Base-by-base conservation (phyloP, 2,888 invertebrate species). In the Nephrotoma appendiculata region DNA sequence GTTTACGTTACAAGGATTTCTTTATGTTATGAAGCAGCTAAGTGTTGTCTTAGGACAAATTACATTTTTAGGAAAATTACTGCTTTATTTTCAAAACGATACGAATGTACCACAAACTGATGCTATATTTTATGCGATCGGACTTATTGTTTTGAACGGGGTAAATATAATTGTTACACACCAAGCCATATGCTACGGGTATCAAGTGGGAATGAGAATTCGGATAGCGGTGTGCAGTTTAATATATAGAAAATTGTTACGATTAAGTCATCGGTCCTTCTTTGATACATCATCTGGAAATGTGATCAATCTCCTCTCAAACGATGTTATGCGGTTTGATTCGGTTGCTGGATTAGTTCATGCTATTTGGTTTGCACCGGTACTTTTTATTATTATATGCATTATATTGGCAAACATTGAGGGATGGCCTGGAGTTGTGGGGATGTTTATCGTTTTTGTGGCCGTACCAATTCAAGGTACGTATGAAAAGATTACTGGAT, bases 301-400 rank as follows among this genome's bases (percentile, higher is more conserved):
- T 91, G 95, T 98, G 44, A 95, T 98, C 12, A 98, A 98, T 91
- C 91, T 98, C 42, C 92, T 98, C 86, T 96, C 97, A 19, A 98
- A 98, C 90, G 98, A 98, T 90, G 95, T 98, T 86, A 95, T 95
- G 90, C 94, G 97, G 45, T 97, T 98, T 89, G 98, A 98, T 90
- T 89, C 95, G 90, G 94, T 95, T 2, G 93, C 95, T 52, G 91
- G 95, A 45, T 96, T 95, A 89, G 90, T 97, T 4, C 96, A 97
- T 90, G 96, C 94, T 89, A 91, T 96, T 88, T 96, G 97, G 96
- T 93, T 96, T n/a, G 95, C 96, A 31, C 97, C 97, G 0, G 87
- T 93, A 7, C 92, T 94, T 45, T 89, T 94, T 5, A 88, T 94
- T 0, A 94, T 95, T 41, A 95, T 96, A 4, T 93, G 94, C 57